Evolutionary conservation across 1,140 invertebrate genomes (phyloP).

Genomic region (Ceratoteleas bidentatus): DNA sequence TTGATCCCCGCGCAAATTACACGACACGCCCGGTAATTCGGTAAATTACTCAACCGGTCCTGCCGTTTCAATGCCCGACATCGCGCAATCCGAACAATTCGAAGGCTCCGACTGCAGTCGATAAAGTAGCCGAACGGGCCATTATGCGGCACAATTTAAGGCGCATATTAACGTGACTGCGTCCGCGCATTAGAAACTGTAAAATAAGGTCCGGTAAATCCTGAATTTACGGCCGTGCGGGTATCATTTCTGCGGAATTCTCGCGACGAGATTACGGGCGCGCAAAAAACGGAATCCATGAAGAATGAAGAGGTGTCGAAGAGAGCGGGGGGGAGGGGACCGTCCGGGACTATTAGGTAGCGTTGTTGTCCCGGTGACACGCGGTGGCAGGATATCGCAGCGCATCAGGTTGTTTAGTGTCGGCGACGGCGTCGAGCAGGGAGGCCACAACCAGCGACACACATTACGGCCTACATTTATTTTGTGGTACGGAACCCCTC

Average conservation of each 20-base stretch:
- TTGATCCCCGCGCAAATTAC: no score
- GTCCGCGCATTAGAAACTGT: conserved; percentile 46
- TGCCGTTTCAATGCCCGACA: conserved; percentile 21
- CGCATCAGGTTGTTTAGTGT: conserved; percentile 77
- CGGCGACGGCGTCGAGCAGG: conserved; percentile 73
- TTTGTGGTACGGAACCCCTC: conserved; percentile 17
- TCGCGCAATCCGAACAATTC: conserved; percentile 48
- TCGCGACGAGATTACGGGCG: conserved; percentile 28
- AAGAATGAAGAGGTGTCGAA: conserved; percentile 36
- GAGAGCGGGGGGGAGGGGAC: conserved; percentile 20
- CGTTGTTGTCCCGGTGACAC: conserved; percentile 41
- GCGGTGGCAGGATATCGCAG: conserved; percentile 73
- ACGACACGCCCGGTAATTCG: no score
- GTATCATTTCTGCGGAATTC: conserved; percentile 45
- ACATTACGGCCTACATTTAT: conserved; percentile 76
- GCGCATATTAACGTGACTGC: conserved; percentile 53
- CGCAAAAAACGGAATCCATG: conserved; percentile 30
- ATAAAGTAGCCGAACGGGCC: conserved; percentile 49
- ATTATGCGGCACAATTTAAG: conserved; percentile 54
- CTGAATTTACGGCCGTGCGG: conserved; percentile 46
- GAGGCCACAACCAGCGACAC: conserved; percentile 74
- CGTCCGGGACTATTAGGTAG: conserved; percentile 43
- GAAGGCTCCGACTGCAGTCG: conserved; percentile 31
- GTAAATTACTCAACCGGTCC: conserved; percentile 22
- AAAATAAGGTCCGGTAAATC: conserved; percentile 60